Conservation (phyloP, 1,140 invertebrate species). For the Hylaeus volcanicus region DNA sequence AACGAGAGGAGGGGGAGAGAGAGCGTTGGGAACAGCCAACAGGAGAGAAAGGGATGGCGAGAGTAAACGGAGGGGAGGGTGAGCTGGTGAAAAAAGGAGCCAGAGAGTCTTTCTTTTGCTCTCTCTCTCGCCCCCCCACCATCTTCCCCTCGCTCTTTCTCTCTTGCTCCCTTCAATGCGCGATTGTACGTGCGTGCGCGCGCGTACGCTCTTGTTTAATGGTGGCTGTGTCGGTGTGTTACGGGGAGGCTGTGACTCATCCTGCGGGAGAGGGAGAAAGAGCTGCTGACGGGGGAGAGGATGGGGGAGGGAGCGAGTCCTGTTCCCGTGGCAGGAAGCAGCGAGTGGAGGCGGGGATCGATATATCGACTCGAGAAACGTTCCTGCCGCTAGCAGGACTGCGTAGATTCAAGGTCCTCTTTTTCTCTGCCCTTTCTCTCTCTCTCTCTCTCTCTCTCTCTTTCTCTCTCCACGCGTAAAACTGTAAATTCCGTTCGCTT, state of each 20-base stretch:
- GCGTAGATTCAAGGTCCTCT: conserved; percentile 72
- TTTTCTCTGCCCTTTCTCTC: conserved; percentile 32
- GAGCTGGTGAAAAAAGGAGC: conserved; percentile 1
- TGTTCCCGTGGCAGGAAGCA: conserved; percentile 80
- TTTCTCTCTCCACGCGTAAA: conserved; percentile 23
- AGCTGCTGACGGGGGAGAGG: conserved; percentile 20
- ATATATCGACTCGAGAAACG: conserved; percentile 80
- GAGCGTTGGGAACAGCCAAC: background rate
- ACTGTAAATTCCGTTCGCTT: conserved; percentile 45
- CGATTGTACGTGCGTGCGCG: conserved; percentile 51
- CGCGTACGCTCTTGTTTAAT: conserved; percentile 53
- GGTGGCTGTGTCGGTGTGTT: conserved; percentile 47
- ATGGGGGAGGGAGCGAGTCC: conserved; percentile 74
- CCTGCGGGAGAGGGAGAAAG: conserved; percentile 69
- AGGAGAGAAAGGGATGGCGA: background rate
- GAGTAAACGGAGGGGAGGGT: background rate
- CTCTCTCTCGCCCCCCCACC: background rate
- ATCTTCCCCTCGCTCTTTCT: background rate
- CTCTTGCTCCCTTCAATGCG: background rate
- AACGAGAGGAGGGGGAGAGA: no score
- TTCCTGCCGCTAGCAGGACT: conserved; percentile 73
- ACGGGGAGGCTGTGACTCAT: conserved; percentile 81
- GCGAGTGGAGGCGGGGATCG: conserved; percentile 78
- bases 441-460: conserved; percentile 6
- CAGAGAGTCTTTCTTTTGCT: background rate